A percentile compares a stretch with the other conserved stretches of the same genome.
Evolutionary conservation across 2,797 vertebrate genomes (phyloP).

Genomic region (Allenopithecus nigroviridis): DNA sequence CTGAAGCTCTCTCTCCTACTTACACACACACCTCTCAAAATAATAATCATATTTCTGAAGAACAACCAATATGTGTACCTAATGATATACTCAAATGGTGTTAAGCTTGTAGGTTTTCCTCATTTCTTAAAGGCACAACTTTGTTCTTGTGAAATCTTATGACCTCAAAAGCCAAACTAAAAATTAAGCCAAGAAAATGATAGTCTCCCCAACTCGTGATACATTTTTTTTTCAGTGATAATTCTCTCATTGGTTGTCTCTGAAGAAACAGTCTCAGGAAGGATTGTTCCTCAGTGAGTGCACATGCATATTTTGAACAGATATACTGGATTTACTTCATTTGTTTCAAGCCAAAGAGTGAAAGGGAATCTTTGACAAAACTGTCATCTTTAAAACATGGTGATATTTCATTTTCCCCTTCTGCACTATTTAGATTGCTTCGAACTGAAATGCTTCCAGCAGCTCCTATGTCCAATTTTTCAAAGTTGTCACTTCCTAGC

Average conservation of each 20-base stretch:
- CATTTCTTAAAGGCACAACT: neutral
- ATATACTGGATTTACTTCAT: conserved; percentile 78
- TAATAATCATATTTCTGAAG: conserved; percentile 4
- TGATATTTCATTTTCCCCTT: conserved; percentile 84
- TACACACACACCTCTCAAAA: neutral
- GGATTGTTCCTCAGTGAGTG: conserved; percentile 29
- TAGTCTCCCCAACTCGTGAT: neutral
- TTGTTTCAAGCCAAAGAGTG: conserved; percentile 81
- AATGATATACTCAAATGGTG: neutral
- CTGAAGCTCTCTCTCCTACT: neutral
- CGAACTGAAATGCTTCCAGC: conserved; percentile 88
- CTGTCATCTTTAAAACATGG: conserved; percentile 83
- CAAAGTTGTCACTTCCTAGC: conserved; percentile 89
- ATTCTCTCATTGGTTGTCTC: neutral
- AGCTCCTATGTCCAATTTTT: conserved; percentile 88
- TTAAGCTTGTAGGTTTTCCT: neutral
- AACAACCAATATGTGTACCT: neutral
- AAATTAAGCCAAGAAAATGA: conserved; percentile 55
- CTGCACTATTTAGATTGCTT: conserved; percentile 81
- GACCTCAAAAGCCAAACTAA: conserved; percentile 47
- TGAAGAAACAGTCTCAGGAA: conserved; percentile 12
- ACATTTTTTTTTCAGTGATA: conserved; percentile 52
- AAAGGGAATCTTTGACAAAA: conserved; percentile 84
- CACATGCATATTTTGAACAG: conserved; percentile 68
- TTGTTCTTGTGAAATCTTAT: conserved; percentile 23